A percentile compares a stretch with the other conserved stretches of the same genome.
phyloP scores from a whole-genome alignment of 2,797 vertebrate genomes.

The Molothrus ater region DNA sequence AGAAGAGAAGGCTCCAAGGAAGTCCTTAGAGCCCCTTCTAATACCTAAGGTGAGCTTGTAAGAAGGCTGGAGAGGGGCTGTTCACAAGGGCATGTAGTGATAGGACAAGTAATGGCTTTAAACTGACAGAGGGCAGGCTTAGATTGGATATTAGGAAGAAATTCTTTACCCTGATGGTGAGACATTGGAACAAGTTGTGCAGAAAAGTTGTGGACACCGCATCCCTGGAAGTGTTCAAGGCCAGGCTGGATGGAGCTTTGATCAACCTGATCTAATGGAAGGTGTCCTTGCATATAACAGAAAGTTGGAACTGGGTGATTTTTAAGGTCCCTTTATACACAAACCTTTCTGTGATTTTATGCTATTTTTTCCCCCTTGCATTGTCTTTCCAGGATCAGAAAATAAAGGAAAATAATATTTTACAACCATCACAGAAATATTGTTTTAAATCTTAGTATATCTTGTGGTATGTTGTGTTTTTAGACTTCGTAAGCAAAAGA shows the following conservation, averaged over 20 bases:
- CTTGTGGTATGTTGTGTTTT: background rate
- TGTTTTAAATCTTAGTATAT: background rate
- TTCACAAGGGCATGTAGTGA: background rate
- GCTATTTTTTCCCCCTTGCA: background rate
- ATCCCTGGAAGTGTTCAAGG: background rate
- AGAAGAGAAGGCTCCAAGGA: background rate
- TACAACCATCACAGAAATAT: background rate
- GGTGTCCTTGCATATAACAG: background rate
- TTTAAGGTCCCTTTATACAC: background rate
- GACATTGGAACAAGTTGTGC: background rate
- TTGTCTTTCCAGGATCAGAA: background rate
- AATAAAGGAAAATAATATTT: background rate
- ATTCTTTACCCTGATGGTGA: background rate
- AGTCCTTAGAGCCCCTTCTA: background rate
- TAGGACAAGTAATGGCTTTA: background rate
- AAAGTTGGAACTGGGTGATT: background rate
- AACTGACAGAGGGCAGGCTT: background rate
- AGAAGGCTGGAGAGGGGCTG: background rate
- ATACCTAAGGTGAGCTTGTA: background rate
- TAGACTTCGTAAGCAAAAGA: background rate
- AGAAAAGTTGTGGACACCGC: background rate
- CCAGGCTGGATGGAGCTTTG: background rate
- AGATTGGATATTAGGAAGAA: background rate
- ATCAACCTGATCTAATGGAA: background rate
- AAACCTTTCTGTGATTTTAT: background rate